These are phyloP conservation scores for Hephaestus fuliginosus DNA, from an alignment of 2,797 vertebrate genomes.

Conservation along the genomic window DNA sequence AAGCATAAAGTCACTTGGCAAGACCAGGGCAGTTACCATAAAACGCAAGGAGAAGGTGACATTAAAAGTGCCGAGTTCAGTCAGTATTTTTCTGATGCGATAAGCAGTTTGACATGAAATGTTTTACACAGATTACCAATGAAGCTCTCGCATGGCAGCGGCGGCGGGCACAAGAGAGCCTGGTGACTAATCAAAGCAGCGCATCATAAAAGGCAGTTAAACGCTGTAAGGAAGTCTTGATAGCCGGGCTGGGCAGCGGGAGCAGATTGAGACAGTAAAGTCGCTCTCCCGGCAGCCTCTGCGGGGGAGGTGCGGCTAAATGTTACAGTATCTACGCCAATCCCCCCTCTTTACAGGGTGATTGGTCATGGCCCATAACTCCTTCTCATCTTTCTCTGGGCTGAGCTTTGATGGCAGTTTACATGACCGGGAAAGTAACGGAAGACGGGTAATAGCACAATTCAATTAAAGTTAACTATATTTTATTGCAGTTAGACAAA, in stretches of 20 bases:
- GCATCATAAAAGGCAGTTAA: conserved; percentile 74
- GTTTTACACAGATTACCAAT: conserved; percentile 59
- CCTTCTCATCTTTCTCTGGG: conserved; percentile 72
- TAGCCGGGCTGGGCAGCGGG: conserved; percentile 66
- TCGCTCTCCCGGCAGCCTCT: conserved; percentile 61
- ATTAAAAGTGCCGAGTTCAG: conserved; percentile 62
- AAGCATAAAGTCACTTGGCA: conserved; percentile 73
- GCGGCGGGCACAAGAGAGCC: conserved; percentile 45
- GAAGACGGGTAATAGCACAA: conserved; percentile 56
- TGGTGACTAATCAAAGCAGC: conserved; percentile 69
- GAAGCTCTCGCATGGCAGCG: conserved; percentile 39
- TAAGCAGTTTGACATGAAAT: conserved; percentile 72
- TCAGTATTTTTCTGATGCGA: conserved; percentile 68
- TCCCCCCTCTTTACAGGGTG: conserved; percentile 77
- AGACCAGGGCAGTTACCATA: conserved; percentile 52
- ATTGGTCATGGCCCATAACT: conserved; percentile 84
- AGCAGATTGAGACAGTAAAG: conserved; percentile 84
- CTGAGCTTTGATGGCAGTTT: conserved; percentile 72
- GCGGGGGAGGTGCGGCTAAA: conserved; percentile 73
- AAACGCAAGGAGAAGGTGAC: conserved; percentile 64
- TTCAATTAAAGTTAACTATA: conserved; percentile 73
- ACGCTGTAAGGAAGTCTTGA: conserved; percentile 68
- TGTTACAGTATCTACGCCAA: conserved; percentile 73
- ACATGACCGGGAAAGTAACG: conserved; percentile 63
- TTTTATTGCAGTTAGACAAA: conserved; percentile 62